These are phyloP conservation scores for Notamacropus eugenii DNA, from an alignment of 2,797 vertebrate genomes.

Conservation along the genomic window DNA sequence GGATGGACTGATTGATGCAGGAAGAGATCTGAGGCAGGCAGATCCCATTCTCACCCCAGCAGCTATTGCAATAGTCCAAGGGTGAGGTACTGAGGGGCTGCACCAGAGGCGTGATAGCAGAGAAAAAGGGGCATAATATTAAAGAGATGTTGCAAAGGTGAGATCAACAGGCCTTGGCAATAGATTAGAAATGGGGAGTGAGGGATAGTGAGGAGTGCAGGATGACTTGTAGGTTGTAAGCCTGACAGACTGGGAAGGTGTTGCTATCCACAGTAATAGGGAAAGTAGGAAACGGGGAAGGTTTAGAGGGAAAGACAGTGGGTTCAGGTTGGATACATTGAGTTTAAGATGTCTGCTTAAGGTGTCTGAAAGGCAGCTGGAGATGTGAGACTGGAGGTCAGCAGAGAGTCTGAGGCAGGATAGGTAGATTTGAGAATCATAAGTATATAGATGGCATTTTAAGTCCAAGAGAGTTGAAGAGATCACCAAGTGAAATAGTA, in stretches of 20 bases:
- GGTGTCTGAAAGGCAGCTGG: too few relatives aligned
- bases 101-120: background rate
- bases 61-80: too few relatives aligned
- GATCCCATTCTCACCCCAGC: too few relatives aligned
- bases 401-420: too few relatives aligned
- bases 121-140: background rate
- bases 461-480: background rate
- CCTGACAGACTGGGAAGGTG: background rate
- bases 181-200: background rate
- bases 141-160: background rate
- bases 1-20: too few relatives aligned
- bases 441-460: too few relatives aligned
- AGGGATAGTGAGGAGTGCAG: background rate
- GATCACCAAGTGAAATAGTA: background rate
- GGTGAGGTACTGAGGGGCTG: background rate
- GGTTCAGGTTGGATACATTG: background rate
- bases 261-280: too few relatives aligned
- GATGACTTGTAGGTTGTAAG: background rate
- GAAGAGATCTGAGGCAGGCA: too few relatives aligned
- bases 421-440: too few relatives aligned
- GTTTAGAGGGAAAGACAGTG: background rate
- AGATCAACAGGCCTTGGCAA: background rate
- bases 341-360: background rate
- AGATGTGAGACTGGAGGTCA: too few relatives aligned
- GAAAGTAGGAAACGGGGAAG: background rate